These are phyloP conservation scores for Zoanthus solanderi DNA, from an alignment of 92 coral and sea anemone genomes.

Conservation along the genomic window DNA sequence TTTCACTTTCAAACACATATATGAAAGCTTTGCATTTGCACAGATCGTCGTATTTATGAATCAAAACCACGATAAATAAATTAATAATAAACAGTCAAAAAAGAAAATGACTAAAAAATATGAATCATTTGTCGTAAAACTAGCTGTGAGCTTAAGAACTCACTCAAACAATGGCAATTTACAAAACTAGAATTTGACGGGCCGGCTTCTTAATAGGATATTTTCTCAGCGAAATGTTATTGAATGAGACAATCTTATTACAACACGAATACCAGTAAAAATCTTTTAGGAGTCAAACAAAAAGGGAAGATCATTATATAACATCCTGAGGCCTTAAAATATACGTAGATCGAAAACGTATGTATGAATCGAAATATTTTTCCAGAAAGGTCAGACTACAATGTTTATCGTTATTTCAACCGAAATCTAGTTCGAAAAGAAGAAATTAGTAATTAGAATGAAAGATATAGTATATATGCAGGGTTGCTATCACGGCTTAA, in stretches of 20 bases:
- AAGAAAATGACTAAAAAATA: slow-evolving; percentile 2
- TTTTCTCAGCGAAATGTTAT: neutral
- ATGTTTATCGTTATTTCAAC: neutral
- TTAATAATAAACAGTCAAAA: slow-evolving; percentile 63
- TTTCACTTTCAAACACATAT: neutral
- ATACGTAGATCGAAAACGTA: neutral
- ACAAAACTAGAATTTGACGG: neutral
- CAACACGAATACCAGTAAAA: slow-evolving; percentile 23
- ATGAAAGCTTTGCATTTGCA: neutral
- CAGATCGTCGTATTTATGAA: slow-evolving; percentile 29
- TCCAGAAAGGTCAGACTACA: neutral
- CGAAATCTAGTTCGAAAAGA: neutral
- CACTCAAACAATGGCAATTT: slow-evolving; percentile 15
- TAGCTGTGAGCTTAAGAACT: neutral
- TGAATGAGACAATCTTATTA: slow-evolving; percentile 2
- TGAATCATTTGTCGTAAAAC: slow-evolving; percentile 8
- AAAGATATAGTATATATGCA: slow-evolving; percentile 12
- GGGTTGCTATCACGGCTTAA: slow-evolving; percentile 30
- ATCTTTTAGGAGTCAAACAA: neutral
- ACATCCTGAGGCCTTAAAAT: slow-evolving; percentile 2
- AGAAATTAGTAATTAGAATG: neutral
- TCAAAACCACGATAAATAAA: slow-evolving; percentile 70
- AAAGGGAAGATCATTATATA: slow-evolving; percentile 7
- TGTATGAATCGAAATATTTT: neutral
- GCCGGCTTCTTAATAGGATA: neutral